Percentiles rank a stretch among this genome's conserved stretches.
Conservation (phyloP, 1,140 invertebrate genomes). For the Nymphalis io region DNA sequence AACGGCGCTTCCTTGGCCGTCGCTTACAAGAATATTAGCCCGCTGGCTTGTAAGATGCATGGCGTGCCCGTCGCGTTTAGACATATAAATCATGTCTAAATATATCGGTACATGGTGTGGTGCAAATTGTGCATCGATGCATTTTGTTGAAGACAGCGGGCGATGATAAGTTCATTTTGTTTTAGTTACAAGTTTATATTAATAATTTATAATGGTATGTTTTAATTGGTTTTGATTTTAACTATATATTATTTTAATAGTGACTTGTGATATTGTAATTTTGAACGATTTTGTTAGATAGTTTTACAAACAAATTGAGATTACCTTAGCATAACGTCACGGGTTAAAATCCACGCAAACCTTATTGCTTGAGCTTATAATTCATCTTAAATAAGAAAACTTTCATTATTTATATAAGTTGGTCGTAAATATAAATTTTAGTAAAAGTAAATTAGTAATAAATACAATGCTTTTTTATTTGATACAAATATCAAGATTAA, state of each 20-base stretch:
- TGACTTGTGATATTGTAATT: neutral
- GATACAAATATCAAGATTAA: conserved; percentile 50
- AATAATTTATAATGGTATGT: conserved; percentile 1
- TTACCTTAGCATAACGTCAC: too few relatives aligned
- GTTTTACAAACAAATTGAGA: too few relatives aligned
- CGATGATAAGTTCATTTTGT: conserved; percentile 28
- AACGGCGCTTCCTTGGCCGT: conserved; percentile 36
- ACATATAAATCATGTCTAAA: conserved; percentile 39
- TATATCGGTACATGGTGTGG: conserved; percentile 24
- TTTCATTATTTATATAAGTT: too few relatives aligned
- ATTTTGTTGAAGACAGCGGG: conserved; percentile 23
- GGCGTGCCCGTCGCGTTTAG: conserved; percentile 27
- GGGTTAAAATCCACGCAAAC: too few relatives aligned
- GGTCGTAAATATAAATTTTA: too few relatives aligned
- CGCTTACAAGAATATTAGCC: conserved; percentile 45
- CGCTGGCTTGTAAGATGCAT: conserved; percentile 37
- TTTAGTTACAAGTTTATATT: conserved; percentile 13
- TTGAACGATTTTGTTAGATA: neutral
- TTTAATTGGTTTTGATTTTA: conserved; percentile 2
- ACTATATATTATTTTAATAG: neutral
- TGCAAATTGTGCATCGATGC: conserved; percentile 30
- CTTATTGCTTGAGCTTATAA: too few relatives aligned
- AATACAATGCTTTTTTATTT: neutral
- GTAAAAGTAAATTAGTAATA: too few relatives aligned
- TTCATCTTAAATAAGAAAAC: too few relatives aligned